These are phyloP conservation scores for Numenius phaeopus DNA, from an alignment of 2,797 vertebrate species.

Conservation along the genomic window DNA sequence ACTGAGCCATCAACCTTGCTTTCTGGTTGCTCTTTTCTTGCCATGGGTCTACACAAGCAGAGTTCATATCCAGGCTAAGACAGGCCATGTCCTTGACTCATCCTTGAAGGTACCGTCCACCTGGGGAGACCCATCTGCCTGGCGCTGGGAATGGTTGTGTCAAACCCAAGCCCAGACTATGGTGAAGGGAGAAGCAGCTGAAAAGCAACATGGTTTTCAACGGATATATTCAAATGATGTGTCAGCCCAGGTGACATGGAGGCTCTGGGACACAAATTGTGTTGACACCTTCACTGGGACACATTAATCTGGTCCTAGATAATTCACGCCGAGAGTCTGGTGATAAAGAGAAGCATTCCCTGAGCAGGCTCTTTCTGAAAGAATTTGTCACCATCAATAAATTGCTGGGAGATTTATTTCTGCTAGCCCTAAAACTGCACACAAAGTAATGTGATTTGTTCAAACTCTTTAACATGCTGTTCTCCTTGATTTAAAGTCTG, in stretches of 20 bases:
- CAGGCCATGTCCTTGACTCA: background rate
- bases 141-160: background rate
- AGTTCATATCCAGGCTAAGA: background rate
- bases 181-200: background rate
- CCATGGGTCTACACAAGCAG: fast-evolving
- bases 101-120: background rate
- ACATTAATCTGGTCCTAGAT: background rate
- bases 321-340: background rate
- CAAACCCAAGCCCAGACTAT: background rate
- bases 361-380: background rate
- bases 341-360: background rate
- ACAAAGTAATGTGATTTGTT: conserved; percentile 28
- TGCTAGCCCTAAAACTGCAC: background rate
- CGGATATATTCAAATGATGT: background rate
- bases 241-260: background rate
- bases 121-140: background rate
- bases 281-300: background rate
- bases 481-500: conserved; percentile 57
- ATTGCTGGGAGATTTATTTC: conserved; percentile 30
- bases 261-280: background rate
- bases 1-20: background rate
- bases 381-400: conserved; percentile 14
- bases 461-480: conserved; percentile 29
- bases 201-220: background rate
- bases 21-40: background rate